Evolutionary conservation across 1,140 invertebrate genomes (phyloP), one percentile per base, ranked within the genome.

Genomic region (Yoshiicerus persimilis): DNA sequence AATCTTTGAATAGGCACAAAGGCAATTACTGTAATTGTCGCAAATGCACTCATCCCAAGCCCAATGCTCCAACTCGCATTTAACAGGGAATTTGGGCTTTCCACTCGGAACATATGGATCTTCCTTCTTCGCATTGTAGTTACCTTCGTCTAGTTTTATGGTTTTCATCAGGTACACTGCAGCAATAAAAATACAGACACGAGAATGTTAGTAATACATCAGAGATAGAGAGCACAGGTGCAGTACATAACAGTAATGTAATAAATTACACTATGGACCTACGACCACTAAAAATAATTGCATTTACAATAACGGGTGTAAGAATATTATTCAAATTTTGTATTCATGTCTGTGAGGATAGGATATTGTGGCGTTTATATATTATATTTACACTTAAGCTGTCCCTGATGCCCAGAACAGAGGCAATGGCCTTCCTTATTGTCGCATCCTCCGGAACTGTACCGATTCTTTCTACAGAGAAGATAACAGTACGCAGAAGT

Each of bases 131-230:
- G 39, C 41, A 32, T 47, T 84, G n/a, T 47, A 47, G 25, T 30
- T 36, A 10, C 36, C n/a, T 27, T 84, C 83, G 11, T 84, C 83
- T 10, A 30, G 5, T 23, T 84, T 84, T 11, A 84, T 30, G 9
- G 38, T 41, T 30, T 84, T 62, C 83, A 84, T 84, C n/a, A 84
- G 83, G 83, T 84, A 84, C 38, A 84, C 83, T 84, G 47, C 36
- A 84, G n/a, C n/a, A 84, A 25, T 13, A 56, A 27, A 83, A 8
- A 83, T 5, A 56, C 16, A 16, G 47, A 56, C 47, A 56, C 16
- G 47, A n/a, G n/a, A 56, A 39, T 39, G 38, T 39, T 39, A 39
- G 13, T 13, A 8, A 39, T n/a, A 16, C 20, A 56, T n/a, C n/a
- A n/a, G n/a, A n/a, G n/a, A n/a, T n/a, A n/a, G n/a, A n/a, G n/a